Base-by-base conservation (phyloP, 2,888 invertebrate species). In the Helleia helle region DNA sequence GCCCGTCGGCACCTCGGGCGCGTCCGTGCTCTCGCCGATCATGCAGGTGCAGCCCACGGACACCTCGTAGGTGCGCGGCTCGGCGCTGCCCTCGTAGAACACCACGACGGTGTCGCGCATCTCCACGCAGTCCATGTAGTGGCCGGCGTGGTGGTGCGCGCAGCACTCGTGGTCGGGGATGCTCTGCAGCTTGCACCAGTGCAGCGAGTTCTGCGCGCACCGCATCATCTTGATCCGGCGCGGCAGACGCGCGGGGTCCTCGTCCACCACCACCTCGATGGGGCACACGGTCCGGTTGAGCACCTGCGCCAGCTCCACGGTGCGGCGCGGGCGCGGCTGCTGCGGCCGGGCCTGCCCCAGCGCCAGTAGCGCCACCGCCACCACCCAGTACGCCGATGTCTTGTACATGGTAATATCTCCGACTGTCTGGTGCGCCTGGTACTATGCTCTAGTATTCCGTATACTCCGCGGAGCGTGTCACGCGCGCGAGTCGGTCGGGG, bases 31-130 rank as follows among this genome's bases (percentile, higher is more conserved):
- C 51, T 60, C 53, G 48, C 59, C 57, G 51, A 77, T 64, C 58
- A 77, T 64, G 68, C 83, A 83, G 29, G 69, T 55, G 73, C 83
- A 83, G 57, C 83, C 83, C 44, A 83, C 77, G 7, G 70, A 54
- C 57, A 81, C 80, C 43, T 59, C 58, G 47, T 58, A 44, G 37
- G 54, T 43, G 41, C 46, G 37, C 39, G 54, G 54, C 42, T n/a
- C 38, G 38, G 46, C 47, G 28, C 22, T 39, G 27, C 42, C 46
- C 46, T 55, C 59, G 68, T 65, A 71, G 48, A 56, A 54, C 56
- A 83, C 83, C 43, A 70, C 62, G 65, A 79, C 79, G 46, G 57
- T 59, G 68, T 83, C 83, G 44, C 52, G 63, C 46, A 83, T 66
- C 65, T 80, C 72, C 41, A 72, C 74, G 65, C 83, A 83, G 58